A percentile compares a stretch with the other conserved stretches of the same genome.
phyloP scores from a whole-genome alignment of 1,140 invertebrate species.

The Drosophila bifasciata region DNA sequence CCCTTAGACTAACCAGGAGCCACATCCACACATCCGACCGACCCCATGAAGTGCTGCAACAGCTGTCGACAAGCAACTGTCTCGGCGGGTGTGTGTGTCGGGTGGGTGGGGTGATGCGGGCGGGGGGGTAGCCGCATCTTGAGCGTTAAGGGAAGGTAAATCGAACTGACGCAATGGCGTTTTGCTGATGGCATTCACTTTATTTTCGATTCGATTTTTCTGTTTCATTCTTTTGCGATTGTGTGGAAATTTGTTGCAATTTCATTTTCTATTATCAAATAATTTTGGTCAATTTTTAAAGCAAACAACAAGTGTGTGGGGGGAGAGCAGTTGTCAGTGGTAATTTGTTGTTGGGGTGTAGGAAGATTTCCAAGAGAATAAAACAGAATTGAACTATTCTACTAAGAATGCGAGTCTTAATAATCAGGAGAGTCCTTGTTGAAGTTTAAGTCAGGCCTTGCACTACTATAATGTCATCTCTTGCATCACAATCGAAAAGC shows the following conservation, averaged over 20 bases:
- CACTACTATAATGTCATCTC: too few relatives aligned
- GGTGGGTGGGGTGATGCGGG: too few relatives aligned
- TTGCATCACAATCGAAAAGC: too few relatives aligned
- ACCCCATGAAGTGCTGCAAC: conserved; percentile 52
- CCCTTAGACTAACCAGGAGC: conserved; percentile 39
- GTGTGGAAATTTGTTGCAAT: conserved; percentile 80
- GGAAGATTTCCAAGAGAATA: too few relatives aligned
- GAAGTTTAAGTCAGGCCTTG: too few relatives aligned
- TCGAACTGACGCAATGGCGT: conserved; percentile 70
- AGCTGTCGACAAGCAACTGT: conserved; percentile 34
- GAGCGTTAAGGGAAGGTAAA: conserved; percentile 32
- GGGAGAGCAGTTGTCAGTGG: conserved; percentile 12
- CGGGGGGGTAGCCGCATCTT: not conserved
- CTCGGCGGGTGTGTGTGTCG: too few relatives aligned
- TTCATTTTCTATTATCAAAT: conserved; percentile 80
- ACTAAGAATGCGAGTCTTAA: too few relatives aligned
- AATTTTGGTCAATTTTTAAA: conserved; percentile 63
- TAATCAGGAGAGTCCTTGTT: too few relatives aligned
- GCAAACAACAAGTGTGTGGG: conserved; percentile 7
- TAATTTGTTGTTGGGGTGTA: conserved; percentile 2
- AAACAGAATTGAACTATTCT: too few relatives aligned
- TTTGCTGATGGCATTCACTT: conserved; percentile 74
- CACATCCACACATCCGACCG: not conserved
- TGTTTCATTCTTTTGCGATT: conserved; percentile 71
- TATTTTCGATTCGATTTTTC: conserved; percentile 58